Conservation (phyloP, 2,797 vertebrate genomes). For the Crenichthys baileyi region DNA sequence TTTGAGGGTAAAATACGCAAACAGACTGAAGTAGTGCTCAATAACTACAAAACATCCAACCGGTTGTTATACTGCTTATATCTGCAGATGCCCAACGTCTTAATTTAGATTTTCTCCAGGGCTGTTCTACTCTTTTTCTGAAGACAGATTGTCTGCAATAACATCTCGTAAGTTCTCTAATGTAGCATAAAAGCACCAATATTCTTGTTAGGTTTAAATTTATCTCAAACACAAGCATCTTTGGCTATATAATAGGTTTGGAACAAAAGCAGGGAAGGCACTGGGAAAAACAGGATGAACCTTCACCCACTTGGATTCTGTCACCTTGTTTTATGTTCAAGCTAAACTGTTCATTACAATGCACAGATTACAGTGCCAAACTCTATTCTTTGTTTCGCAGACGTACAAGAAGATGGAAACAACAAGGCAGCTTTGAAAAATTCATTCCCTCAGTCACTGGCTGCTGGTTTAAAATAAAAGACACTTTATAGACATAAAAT, state of each 20-base stretch:
- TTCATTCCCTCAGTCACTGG: constrained; percentile 4
- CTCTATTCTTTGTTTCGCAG: constrained; percentile 29
- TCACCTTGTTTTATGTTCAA: constrained; percentile 50
- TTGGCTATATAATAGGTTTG: constrained; percentile 50
- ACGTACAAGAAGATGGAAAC: constrained; percentile 25
- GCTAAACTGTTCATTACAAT: constrained; percentile 53
- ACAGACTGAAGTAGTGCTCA: neutral
- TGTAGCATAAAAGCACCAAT: constrained; percentile 1
- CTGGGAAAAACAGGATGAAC: constrained; percentile 25
- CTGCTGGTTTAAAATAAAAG: constrained; percentile 15
- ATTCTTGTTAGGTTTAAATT: constrained; percentile 3
- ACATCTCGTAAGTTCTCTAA: constrained; percentile 23
- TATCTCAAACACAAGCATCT: constrained; percentile 12
- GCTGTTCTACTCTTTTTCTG: constrained; percentile 3
- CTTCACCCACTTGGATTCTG: constrained; percentile 50
- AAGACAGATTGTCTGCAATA: constrained; percentile 18
- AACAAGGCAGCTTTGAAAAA: constrained; percentile 26
- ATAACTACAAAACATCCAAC: neutral
- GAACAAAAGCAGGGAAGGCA: constrained; percentile 35
- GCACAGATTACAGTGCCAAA: constrained; percentile 45
- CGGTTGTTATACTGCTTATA: neutral
- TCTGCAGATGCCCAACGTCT: neutral
- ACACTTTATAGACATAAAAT: constrained; percentile 12
- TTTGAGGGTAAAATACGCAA: too few relatives aligned
- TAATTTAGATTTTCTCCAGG: neutral